phyloP scores from a whole-genome alignment of 2,888 invertebrate genomes.

The Oxytorus armatus region DNA sequence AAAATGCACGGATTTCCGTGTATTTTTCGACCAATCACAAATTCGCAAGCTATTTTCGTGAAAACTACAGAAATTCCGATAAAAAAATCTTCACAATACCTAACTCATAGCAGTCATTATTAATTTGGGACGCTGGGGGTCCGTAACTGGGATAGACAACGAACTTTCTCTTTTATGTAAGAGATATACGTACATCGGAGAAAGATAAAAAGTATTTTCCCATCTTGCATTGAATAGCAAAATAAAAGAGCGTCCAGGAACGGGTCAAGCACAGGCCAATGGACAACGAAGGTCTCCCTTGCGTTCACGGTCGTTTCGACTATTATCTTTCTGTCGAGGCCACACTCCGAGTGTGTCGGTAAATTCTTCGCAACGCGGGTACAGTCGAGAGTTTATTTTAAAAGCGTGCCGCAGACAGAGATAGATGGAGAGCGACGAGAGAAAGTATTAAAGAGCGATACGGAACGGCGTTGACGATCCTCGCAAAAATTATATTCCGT shows the following conservation, averaged over 20 bases:
- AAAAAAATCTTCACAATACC: no score
- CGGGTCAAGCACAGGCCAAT: slow-evolving; percentile 68
- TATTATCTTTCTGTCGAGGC: slow-evolving; percentile 75
- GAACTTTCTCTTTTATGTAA: background rate
- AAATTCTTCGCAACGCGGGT: slow-evolving; percentile 11
- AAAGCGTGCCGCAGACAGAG: background rate
- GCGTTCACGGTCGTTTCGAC: slow-evolving; percentile 77
- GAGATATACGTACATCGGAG: no score
- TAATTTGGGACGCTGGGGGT: no score
- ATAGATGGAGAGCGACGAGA: background rate
- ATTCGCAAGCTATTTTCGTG: no score
- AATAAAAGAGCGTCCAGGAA: background rate
- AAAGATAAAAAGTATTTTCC: no score
- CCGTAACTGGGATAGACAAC: background rate
- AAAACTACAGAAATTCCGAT: no score
- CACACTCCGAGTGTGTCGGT: slow-evolving; percentile 12
- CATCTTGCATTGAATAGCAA: background rate
- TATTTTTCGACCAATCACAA: no score
- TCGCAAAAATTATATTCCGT: background rate
- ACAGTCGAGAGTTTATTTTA: background rate
- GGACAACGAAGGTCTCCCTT: slow-evolving; percentile 74
- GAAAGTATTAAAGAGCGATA: background rate
- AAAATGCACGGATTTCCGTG: no score
- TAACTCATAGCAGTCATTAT: no score
- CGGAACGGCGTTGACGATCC: background rate